Evolutionary conservation across 1,140 invertebrate species (phyloP).

Genomic region (Metaphire vulgaris): DNA sequence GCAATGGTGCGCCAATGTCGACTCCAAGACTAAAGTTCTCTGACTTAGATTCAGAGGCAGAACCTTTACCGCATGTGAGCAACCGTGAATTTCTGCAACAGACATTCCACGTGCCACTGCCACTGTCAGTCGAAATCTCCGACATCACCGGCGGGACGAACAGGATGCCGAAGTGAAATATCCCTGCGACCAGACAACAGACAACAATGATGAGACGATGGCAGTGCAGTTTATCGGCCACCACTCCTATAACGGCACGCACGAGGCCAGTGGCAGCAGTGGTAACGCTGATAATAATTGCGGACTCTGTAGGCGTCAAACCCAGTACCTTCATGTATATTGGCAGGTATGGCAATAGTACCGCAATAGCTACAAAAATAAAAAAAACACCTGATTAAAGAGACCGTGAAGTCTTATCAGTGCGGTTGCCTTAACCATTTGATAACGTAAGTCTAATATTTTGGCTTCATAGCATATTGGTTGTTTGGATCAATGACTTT

Average conservation of each 20-base stretch:
- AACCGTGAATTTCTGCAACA: background rate
- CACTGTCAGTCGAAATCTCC: background rate
- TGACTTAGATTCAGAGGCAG: background rate
- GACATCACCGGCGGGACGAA: constrained; percentile 33
- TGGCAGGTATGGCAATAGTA: constrained; percentile 72
- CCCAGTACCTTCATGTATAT: constrained; percentile 74
- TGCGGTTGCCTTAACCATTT: no score
- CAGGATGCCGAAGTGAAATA: constrained; percentile 38
- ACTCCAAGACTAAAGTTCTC: background rate
- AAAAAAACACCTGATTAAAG: no score
- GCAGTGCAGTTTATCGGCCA: constrained; percentile 70
- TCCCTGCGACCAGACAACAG: constrained; percentile 32
- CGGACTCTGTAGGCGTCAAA: constrained; percentile 67
- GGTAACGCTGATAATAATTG: constrained; percentile 71
- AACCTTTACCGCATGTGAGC: background rate
- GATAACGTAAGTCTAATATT: no score
- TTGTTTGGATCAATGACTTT: no score
- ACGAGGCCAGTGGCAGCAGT: constrained; percentile 71
- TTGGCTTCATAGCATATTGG: no score
- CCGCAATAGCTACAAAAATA: constrained; percentile 71
- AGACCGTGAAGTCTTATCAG: no score
- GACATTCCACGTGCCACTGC: background rate
- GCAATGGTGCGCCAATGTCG: background rate
- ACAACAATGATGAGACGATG: constrained; percentile 58
- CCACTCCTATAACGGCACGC: constrained; percentile 69